Conservation (phyloP, 2,113 vertebrate genomes). For the Leucopsar rothschildi region DNA sequence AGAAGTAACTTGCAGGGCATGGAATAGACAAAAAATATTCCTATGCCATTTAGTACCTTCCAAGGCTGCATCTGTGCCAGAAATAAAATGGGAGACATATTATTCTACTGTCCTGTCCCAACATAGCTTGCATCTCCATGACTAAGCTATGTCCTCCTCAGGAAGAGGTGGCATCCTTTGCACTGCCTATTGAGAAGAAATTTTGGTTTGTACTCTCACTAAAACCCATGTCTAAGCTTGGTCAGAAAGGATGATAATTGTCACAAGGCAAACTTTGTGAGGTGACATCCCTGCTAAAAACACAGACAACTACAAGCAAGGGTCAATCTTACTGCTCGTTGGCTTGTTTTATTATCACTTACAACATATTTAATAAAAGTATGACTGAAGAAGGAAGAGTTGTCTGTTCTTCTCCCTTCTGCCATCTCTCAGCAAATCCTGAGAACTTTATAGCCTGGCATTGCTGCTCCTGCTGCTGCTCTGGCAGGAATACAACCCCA, state of each 20-base stretch:
- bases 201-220: not conserved
- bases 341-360: not conserved
- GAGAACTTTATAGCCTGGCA: not conserved
- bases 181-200: not conserved
- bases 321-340: not conserved
- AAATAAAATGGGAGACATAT: not conserved
- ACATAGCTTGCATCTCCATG: not conserved
- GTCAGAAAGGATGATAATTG: not conserved
- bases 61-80: not conserved
- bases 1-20: not conserved
- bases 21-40: not conserved
- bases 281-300: not conserved
- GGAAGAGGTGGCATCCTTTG: not conserved
- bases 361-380: not conserved
- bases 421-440: not conserved
- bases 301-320: not conserved
- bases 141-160: not conserved
- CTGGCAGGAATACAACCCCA: not conserved
- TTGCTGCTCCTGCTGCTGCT: not conserved
- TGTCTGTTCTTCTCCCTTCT: not conserved
- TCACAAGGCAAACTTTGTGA: not conserved
- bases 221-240: fast-evolving
- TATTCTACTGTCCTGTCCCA: not conserved
- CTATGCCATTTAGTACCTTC: not conserved
- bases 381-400: not conserved